A percentile compares a stretch with the other conserved stretches of the same genome.
These are phyloP conservation scores for Protonemura montana DNA, from an alignment of 2,888 invertebrate species.

Conservation along the genomic window DNA sequence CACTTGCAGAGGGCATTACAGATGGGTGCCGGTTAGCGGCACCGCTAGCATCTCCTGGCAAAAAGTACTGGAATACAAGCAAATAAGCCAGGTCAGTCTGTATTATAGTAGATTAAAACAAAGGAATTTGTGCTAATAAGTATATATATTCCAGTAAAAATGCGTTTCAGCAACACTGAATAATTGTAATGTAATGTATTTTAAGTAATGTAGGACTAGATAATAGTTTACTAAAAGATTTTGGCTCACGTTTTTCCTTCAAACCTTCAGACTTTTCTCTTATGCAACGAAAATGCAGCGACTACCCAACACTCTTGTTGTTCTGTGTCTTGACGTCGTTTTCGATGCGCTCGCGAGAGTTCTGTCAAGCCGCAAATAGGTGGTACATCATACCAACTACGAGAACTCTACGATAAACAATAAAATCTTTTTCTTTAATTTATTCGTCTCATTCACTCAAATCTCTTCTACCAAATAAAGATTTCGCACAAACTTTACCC, in stretches of 20 bases:
- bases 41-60: slow-evolving; percentile 7
- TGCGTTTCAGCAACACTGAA: no score
- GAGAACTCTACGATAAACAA: not conserved
- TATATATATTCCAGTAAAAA: no score
- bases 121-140: no score
- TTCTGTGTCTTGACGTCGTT: not conserved
- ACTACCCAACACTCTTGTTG: not conserved
- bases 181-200: no score
- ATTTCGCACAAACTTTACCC: not conserved
- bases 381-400: not conserved
- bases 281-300: not conserved
- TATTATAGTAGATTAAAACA: no score
- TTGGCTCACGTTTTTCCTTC: not conserved
- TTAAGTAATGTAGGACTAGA: not conserved
- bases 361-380: not conserved
- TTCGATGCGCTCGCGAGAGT: not conserved
- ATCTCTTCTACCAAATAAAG: not conserved
- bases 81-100: not conserved
- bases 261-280: not conserved
- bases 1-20: slow-evolving; percentile 30
- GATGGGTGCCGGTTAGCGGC: not conserved
- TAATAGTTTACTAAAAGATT: not conserved
- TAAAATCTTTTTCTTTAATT: not conserved
- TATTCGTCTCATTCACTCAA: not conserved
- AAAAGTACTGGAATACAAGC: not conserved